These are phyloP conservation scores for Eciton burchellii DNA, from an alignment of 1,140 invertebrate species.

Conservation along the genomic window DNA sequence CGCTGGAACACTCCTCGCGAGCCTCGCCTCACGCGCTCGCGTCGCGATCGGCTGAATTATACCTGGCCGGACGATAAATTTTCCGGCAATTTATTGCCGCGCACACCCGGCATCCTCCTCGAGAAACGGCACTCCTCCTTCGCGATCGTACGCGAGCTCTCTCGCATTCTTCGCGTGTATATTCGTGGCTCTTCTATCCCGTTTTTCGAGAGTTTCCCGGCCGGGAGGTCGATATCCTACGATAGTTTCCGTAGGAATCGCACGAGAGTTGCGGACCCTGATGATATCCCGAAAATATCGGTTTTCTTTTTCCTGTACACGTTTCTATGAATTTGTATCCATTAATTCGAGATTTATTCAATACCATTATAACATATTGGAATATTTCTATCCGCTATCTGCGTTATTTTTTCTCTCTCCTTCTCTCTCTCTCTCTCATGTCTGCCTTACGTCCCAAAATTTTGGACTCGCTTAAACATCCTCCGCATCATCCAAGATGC, in stretches of 20 bases:
- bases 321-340: too few species aligned
- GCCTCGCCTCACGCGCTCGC: conserved; percentile 14
- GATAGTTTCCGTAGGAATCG: conserved; percentile 2
- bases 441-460: not conserved
- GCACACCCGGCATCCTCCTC: conserved; percentile 1
- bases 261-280: not conserved
- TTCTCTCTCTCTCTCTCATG: not conserved
- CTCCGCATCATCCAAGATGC: not conserved
- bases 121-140: not conserved
- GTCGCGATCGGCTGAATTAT: conserved; percentile 59
- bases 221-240: conserved; percentile 9
- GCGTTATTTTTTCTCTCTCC: not conserved
- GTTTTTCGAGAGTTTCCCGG: conserved; percentile 7
- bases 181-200: conserved; percentile 19
- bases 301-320: too few species aligned
- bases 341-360: not conserved
- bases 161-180: conserved; percentile 28
- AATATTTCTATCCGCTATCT: not conserved
- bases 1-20: conserved; percentile 33
- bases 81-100: conserved; percentile 49
- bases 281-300: not conserved
- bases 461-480: not conserved
- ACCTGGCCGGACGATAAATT: conserved; percentile 52
- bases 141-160: conserved; percentile 1
- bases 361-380: not conserved